Evolutionary conservation across 2,888 invertebrate species (phyloP).

Genomic region (Melanostoma scalare): DNA sequence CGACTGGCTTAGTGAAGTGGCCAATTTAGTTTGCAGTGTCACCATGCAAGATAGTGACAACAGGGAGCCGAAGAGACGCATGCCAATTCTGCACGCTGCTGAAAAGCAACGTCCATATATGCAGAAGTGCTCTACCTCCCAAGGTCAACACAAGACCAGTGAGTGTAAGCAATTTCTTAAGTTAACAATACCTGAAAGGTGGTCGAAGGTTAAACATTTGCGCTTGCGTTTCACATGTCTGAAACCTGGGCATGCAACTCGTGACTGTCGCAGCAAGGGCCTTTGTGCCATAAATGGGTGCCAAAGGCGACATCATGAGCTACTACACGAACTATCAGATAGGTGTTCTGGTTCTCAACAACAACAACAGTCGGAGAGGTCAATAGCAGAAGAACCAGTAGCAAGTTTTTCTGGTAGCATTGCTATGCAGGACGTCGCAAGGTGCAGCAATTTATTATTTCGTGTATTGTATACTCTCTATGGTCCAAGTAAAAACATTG

Average conservation of each 20-base stretch:
- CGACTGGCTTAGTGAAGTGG: too few species aligned
- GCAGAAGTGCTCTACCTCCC: too few species aligned
- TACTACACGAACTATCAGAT: slow-evolving; percentile 14
- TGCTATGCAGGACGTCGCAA: background rate
- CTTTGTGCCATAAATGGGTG: slow-evolving; percentile 2
- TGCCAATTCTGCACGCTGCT: too few species aligned
- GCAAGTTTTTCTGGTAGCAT: background rate
- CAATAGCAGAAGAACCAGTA: background rate
- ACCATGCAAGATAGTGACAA: too few species aligned
- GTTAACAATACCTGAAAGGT: too few species aligned
- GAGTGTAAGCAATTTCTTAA: too few species aligned
- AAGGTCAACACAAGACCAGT: too few species aligned
- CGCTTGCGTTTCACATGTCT: slow-evolving; percentile 26
- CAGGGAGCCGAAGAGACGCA: too few species aligned
- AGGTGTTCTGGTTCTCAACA: background rate
- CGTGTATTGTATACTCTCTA: slow-evolving; percentile 40
- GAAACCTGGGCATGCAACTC: slow-evolving; percentile 8
- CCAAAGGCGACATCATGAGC: slow-evolving; percentile 14
- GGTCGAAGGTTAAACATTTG: too few species aligned
- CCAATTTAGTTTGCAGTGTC: too few species aligned
- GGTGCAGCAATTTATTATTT: slow-evolving; percentile 29
- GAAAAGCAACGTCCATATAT: too few species aligned
- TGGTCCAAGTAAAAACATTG: slow-evolving; percentile 32
- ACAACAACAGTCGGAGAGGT: background rate
- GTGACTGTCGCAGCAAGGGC: slow-evolving; percentile 8